Evolutionary conservation across 2,888 invertebrate species (phyloP).

Genomic region (Spisula subtruncata): DNA sequence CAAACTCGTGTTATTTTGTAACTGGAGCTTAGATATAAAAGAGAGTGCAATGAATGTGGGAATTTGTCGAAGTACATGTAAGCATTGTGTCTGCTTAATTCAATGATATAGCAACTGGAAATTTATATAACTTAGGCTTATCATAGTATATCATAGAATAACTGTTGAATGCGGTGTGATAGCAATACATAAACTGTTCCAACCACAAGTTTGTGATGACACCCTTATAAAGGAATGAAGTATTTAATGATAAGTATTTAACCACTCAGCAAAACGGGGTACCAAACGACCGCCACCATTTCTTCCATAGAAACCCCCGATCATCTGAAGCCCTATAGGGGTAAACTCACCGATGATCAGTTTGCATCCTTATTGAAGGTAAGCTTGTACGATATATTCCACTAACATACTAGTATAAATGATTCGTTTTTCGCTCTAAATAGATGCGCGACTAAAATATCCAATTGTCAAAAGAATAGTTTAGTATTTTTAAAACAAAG

Average conservation of each 20-base stretch:
- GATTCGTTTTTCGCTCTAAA: no score
- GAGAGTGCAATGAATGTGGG: background rate
- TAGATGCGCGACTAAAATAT: no score
- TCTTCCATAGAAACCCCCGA: conserved; percentile 62
- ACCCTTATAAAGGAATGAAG: background rate
- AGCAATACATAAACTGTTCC: background rate
- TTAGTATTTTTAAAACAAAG: no score
- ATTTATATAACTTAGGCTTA: background rate
- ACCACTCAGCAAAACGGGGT: conserved; percentile 39
- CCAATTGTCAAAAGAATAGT: no score
- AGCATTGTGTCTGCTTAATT: background rate
- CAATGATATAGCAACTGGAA: background rate
- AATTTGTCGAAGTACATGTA: background rate
- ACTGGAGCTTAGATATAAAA: background rate
- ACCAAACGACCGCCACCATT: conserved; percentile 49
- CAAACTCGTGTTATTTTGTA: background rate
- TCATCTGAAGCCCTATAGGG: conserved; percentile 64
- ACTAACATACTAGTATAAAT: no score
- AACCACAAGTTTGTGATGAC: background rate
- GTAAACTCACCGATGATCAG: conserved; percentile 64
- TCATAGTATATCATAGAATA: no score
- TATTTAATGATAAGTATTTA: background rate
- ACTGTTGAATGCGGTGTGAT: background rate
- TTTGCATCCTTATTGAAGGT: conserved; percentile 66
- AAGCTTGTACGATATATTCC: background rate